These are phyloP conservation scores for Otolemur garnettii DNA, from an alignment of 2,113 vertebrate genomes.

Conservation along the genomic window DNA sequence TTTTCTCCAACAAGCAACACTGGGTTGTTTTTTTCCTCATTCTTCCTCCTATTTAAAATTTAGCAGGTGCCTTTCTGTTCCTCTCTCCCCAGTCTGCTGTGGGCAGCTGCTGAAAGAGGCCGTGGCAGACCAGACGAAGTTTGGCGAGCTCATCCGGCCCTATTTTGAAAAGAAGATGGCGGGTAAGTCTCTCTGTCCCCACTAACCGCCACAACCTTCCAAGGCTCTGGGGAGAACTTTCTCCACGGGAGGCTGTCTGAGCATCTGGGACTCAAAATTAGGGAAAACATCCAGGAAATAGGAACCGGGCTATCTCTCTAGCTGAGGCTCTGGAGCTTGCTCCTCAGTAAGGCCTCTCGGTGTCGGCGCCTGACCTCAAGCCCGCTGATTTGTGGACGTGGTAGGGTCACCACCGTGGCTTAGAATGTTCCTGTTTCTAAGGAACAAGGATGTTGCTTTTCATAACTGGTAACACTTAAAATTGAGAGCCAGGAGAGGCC, in stretches of 20 bases:
- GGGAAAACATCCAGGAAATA: not conserved
- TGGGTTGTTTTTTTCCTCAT: not conserved
- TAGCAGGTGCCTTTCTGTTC: constrained; percentile 83
- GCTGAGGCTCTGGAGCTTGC: too few species aligned
- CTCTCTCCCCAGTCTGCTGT: constrained; percentile 91
- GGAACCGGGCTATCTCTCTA: not conserved
- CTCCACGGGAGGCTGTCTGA: not conserved
- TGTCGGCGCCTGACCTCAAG: not conserved
- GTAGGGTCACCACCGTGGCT: not conserved
- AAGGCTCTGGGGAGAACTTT: not conserved
- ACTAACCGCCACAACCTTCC: accelerated
- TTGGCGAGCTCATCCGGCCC: constrained; percentile 89
- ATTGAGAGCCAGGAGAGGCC: not conserved
- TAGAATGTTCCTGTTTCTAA: not conserved
- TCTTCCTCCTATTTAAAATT: constrained; percentile 86
- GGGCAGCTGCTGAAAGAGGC: constrained; percentile 92
- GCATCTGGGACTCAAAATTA: not conserved
- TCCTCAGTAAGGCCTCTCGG: not conserved
- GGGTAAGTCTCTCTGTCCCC: constrained; percentile 85
- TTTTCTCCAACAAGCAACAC: constrained; percentile 68
- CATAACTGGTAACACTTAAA: not conserved
- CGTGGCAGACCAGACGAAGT: constrained; percentile 88
- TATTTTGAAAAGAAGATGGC: constrained; percentile 87
- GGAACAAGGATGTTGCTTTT: not conserved
- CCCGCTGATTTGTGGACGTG: not conserved